Conservation (phyloP, 1,140 invertebrate genomes). For the Drosophila fuyamai region DNA sequence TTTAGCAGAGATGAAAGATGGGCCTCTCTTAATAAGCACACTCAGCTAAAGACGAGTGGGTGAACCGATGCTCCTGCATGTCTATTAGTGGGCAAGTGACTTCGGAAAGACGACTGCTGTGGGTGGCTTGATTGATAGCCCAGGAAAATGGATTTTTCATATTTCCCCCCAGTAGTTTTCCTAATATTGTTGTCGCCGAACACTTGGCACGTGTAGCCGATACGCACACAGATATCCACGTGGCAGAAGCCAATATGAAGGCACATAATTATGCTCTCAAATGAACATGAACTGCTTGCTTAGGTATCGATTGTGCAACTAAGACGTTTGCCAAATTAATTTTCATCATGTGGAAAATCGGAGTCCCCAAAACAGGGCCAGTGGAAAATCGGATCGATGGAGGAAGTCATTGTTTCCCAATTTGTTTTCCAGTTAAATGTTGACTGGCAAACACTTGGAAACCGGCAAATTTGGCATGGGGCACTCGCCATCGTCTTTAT, state of each 20-base stretch:
- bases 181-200: constrained; percentile 37
- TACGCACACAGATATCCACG: constrained; percentile 26
- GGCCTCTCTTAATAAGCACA: constrained; percentile 67
- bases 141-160: constrained; percentile 70
- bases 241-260: constrained; percentile 16
- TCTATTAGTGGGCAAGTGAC: constrained; percentile 56
- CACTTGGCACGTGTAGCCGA: constrained; percentile 59
- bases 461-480: constrained; percentile 17
- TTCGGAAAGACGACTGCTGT: constrained; percentile 19
- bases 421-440: constrained; percentile 17
- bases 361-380: constrained; percentile 6
- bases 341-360: constrained; percentile 20
- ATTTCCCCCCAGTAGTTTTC: constrained; percentile 43
- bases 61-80: constrained; percentile 50
- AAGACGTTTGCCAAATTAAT: constrained; percentile 69
- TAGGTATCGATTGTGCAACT: constrained; percentile 49
- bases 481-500: neutral
- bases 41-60: constrained; percentile 12
- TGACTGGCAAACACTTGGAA: constrained; percentile 17
- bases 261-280: constrained; percentile 47
- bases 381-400: constrained; percentile 16
- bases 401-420: neutral
- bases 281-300: constrained; percentile 17
- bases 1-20: constrained; percentile 65
- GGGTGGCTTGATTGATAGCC: constrained; percentile 68